These are phyloP conservation scores for Poecilia gillii DNA, from an alignment of 2,797 vertebrate species.

Conservation along the genomic window DNA sequence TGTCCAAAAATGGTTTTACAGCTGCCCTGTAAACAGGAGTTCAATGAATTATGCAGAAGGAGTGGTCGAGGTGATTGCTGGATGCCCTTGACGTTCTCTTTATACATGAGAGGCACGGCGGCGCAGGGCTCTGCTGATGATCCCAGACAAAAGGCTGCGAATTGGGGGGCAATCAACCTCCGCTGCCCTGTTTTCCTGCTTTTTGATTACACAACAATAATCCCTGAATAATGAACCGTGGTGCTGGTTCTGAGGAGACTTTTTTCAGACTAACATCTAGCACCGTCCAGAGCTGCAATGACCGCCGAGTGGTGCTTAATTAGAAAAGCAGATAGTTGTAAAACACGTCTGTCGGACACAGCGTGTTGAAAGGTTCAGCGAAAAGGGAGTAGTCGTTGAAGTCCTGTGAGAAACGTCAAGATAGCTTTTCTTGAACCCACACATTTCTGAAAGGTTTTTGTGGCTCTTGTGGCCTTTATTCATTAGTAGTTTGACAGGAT, in stretches of 20 bases:
- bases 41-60: constrained; percentile 58
- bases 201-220: constrained; percentile 42
- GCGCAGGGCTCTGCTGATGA: constrained; percentile 28
- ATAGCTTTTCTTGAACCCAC: not conserved
- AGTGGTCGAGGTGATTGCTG: constrained; percentile 46
- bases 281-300: constrained; percentile 26
- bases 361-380: not conserved
- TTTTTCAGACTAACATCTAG: constrained; percentile 10
- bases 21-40: constrained; percentile 24
- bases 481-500: no score
- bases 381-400: constrained; percentile 10
- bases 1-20: constrained; percentile 35
- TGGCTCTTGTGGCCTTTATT: no score
- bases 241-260: constrained; percentile 27
- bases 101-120: constrained; percentile 45
- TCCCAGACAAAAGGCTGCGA: constrained; percentile 30
- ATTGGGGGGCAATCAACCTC: constrained; percentile 54
- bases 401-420: not conserved
- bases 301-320: constrained; percentile 31
- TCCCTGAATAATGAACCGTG: constrained; percentile 21
- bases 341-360: not conserved
- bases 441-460: no score
- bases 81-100: constrained; percentile 53
- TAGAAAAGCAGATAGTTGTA: constrained; percentile 1
- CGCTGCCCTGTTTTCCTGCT: constrained; percentile 59